phyloP scores from a whole-genome alignment of 2,797 vertebrate species.

The Tenualosa ilisha region DNA sequence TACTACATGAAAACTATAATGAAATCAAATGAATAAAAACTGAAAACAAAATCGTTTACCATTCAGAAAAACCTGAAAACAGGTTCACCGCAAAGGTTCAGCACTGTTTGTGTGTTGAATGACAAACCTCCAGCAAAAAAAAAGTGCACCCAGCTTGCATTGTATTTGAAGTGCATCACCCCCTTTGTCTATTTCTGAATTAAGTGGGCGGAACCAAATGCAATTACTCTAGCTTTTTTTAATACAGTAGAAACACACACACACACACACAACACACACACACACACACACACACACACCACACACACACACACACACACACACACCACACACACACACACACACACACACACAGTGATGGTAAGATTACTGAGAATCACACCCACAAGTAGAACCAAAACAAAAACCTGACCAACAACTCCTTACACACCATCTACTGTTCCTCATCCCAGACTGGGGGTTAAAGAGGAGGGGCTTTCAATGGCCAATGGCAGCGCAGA shows the following conservation, averaged over 20 bases:
- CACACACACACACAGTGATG: neutral
- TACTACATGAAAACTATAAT: too few species aligned
- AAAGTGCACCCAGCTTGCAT: neutral
- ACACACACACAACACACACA: slow-evolving; percentile 1
- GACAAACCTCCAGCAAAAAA: neutral
- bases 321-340: neutral
- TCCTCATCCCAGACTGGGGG: neutral
- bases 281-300: neutral
- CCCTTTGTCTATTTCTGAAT: neutral
- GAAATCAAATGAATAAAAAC: too few species aligned
- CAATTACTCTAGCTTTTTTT: neutral
- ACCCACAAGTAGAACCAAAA: slow-evolving; percentile 2
- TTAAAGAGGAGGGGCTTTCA: neutral
- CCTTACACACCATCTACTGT: neutral
- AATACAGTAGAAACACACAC: neutral
- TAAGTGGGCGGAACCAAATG: neutral
- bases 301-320: neutral
- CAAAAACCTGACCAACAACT: neutral
- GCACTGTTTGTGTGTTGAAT: neutral
- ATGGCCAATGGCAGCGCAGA: neutral
- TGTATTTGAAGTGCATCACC: neutral
- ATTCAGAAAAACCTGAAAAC: too few species aligned
- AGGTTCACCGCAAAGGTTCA: too few species aligned
- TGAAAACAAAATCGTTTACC: too few species aligned
- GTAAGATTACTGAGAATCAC: neutral